Conservation (phyloP, 2,113 vertebrate species). For the Barnardius zonarius region DNA sequence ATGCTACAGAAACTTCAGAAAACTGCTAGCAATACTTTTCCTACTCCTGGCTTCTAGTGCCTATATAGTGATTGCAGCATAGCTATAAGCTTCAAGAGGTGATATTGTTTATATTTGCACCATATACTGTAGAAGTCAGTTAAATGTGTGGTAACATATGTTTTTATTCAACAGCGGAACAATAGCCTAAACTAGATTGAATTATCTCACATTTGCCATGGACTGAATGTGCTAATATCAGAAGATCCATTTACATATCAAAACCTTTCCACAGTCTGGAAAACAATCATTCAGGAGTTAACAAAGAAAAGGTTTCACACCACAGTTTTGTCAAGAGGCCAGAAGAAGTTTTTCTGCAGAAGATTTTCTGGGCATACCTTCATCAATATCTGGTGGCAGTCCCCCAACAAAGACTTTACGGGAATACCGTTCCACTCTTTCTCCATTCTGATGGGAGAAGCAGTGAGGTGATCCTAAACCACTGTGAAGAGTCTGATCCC, state of each 20-base stretch:
- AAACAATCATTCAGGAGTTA: neutral
- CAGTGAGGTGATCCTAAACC: conserved; percentile 93
- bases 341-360: neutral
- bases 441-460: conserved; percentile 97
- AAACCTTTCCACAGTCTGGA: neutral
- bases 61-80: neutral
- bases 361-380: conserved; percentile 79
- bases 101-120: neutral
- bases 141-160: accelerated
- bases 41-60: neutral
- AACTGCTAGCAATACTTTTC: neutral
- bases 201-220: neutral
- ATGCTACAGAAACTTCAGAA: neutral
- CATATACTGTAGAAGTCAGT: neutral
- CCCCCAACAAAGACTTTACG: conserved; percentile 98
- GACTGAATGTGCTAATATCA: neutral
- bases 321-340: neutral
- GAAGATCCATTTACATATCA: neutral
- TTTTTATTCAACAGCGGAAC: neutral
- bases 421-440: conserved; percentile 94
- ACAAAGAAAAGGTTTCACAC: neutral
- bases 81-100: neutral
- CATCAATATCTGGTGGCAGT: conserved; percentile 95
- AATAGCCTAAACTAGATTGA: neutral
- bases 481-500: conserved; percentile 88